These are phyloP conservation scores for Malurus elegans DNA, from an alignment of 2,113 vertebrate genomes.

Conservation along the genomic window DNA sequence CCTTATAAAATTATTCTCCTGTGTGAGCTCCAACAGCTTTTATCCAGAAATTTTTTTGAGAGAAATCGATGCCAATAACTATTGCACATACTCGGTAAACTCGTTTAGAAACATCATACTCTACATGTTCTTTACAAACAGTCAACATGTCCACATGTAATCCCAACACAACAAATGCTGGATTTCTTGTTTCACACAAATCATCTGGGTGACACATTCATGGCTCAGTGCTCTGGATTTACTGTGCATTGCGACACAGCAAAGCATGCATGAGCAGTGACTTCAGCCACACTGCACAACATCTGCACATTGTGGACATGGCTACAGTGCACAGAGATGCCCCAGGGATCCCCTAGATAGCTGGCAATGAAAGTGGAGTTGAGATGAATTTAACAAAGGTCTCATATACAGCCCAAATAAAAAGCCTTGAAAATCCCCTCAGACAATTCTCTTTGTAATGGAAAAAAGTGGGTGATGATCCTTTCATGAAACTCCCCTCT, in stretches of 20 bases:
- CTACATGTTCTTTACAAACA: background rate
- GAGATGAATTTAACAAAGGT: background rate
- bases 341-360: background rate
- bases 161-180: background rate
- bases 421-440: background rate
- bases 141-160: background rate
- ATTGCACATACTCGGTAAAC: background rate
- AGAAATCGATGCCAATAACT: background rate
- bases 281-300: background rate
- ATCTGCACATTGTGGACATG: background rate
- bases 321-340: background rate
- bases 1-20: background rate
- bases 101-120: background rate
- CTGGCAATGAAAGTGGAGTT: background rate
- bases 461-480: background rate
- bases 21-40: background rate
- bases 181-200: conserved; percentile 13
- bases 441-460: background rate
- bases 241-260: background rate
- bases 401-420: background rate
- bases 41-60: background rate
- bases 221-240: background rate
- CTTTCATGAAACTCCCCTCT: background rate
- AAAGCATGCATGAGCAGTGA: background rate
- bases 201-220: conserved; percentile 22